A percentile compares a stretch with the other conserved stretches of the same genome.
Evolutionary conservation across 1,140 invertebrate genomes (phyloP).

Genomic region (Riptortus pedestris): DNA sequence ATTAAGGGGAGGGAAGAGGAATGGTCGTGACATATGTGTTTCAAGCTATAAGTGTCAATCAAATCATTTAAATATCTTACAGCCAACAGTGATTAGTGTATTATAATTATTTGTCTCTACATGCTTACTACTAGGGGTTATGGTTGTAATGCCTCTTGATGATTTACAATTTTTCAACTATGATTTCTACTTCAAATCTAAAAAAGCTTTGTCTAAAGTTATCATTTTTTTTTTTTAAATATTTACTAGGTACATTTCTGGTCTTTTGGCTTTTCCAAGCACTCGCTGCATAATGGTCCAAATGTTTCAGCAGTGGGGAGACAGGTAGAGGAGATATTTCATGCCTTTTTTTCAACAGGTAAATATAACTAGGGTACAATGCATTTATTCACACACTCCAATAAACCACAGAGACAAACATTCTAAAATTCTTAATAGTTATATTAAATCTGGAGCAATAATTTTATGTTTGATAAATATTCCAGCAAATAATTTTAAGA

Average conservation of each 20-base stretch:
- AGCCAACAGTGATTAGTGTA: not conserved
- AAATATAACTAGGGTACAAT: too few relatives aligned
- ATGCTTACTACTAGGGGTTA: constrained; percentile 3
- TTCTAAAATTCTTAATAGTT: too few relatives aligned
- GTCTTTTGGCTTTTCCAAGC: not conserved
- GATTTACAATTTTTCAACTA: not conserved
- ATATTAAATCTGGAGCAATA: too few relatives aligned
- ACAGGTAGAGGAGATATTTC: too few relatives aligned
- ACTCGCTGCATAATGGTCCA: constrained; percentile 10
- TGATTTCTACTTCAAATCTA: not conserved
- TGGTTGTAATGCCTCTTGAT: not conserved
- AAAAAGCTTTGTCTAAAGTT: constrained; percentile 1
- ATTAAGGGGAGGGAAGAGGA: not conserved
- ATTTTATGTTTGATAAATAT: too few relatives aligned
- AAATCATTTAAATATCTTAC: not conserved
- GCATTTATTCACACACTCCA: too few relatives aligned
- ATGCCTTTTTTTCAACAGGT: too few relatives aligned
- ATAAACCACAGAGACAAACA: too few relatives aligned
- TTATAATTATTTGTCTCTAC: not conserved
- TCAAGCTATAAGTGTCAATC: too few relatives aligned
- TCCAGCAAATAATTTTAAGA: too few relatives aligned
- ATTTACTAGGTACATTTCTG: not conserved
- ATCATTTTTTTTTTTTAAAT: not conserved
- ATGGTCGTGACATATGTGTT: not conserved
- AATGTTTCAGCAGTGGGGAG: not conserved